Conservation (phyloP, 1,140 invertebrate genomes). For the Steinernema feltiae region DNA sequence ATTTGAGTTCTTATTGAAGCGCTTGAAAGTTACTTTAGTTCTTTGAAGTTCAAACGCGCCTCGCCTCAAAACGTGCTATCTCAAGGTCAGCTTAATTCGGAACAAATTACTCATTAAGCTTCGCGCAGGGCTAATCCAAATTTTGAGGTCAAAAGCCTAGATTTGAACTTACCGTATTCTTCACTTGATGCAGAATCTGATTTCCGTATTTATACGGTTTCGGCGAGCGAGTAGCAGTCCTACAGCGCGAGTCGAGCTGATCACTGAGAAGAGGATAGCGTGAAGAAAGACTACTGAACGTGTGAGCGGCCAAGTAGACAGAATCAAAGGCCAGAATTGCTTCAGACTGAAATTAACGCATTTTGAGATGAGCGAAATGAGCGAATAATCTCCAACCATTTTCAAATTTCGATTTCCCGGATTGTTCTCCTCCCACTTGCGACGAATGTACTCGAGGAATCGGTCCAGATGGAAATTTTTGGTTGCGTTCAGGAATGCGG, state of each 20-base stretch:
- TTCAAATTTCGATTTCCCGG: conserved; percentile 38
- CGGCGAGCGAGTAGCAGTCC: conserved; percentile 33
- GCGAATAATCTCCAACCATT: conserved; percentile 36
- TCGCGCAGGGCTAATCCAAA: too few species aligned
- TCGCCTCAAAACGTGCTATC: too few species aligned
- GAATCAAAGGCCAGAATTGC: conserved; percentile 51
- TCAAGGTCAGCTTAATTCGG: too few species aligned
- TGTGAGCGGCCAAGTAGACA: conserved; percentile 45
- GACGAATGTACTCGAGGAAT: conserved; percentile 36
- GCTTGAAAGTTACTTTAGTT: too few species aligned
- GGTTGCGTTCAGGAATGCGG: conserved; percentile 26
- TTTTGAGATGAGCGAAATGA: too few species aligned
- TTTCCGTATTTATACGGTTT: conserved; percentile 49
- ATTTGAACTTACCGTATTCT: conserved; percentile 33
- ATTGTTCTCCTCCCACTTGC: conserved; percentile 36
- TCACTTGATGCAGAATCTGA: conserved; percentile 39
- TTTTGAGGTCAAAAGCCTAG: conserved; percentile 15
- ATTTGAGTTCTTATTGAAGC: too few species aligned
- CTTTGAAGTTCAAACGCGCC: too few species aligned
- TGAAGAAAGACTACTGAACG: conserved; percentile 32
- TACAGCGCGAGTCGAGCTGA: conserved; percentile 37
- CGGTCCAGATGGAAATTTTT: conserved; percentile 37
- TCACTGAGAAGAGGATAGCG: conserved; percentile 39
- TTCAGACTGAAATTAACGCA: conserved; percentile 42
- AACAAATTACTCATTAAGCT: too few species aligned